These are phyloP conservation scores for Malurus melanocephalus DNA, from an alignment of 2,113 vertebrate genomes.

Conservation along the genomic window DNA sequence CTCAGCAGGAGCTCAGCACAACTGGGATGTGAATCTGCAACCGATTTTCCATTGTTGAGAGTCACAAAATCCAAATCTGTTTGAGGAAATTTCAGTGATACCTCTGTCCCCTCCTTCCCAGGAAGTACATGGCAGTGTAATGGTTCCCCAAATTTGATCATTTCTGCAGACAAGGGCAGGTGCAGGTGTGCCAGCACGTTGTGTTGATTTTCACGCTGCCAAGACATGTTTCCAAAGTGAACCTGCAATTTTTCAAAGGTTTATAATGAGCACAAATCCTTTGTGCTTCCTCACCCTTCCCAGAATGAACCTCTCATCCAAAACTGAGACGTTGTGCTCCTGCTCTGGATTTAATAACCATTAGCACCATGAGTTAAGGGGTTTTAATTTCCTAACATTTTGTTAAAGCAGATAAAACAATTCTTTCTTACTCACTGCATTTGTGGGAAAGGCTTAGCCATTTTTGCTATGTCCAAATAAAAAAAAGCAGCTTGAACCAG, in stretches of 20 bases:
- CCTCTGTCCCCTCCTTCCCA: neutral
- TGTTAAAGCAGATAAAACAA: neutral
- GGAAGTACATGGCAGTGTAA: neutral
- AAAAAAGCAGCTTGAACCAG: neutral
- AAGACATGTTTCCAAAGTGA: accelerated
- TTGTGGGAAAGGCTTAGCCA: neutral
- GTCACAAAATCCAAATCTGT: neutral
- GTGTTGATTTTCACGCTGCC: neutral
- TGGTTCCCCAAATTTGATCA: neutral
- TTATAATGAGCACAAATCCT: neutral
- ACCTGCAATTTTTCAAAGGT: neutral
- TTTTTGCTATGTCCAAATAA: neutral
- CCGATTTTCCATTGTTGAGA: neutral
- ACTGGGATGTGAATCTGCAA: neutral
- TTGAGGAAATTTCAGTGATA: neutral
- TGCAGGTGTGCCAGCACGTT: neutral
- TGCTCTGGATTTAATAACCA: neutral
- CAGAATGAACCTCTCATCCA: neutral
- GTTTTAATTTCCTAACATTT: accelerated
- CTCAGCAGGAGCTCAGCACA: neutral
- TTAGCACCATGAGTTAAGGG: neutral
- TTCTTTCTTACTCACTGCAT: neutral
- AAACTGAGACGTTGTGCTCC: neutral
- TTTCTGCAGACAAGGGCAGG: neutral
- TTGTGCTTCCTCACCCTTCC: neutral